Conservation (phyloP, 2,888 invertebrate genomes). For the Hirtodrosophila confusa region DNA sequence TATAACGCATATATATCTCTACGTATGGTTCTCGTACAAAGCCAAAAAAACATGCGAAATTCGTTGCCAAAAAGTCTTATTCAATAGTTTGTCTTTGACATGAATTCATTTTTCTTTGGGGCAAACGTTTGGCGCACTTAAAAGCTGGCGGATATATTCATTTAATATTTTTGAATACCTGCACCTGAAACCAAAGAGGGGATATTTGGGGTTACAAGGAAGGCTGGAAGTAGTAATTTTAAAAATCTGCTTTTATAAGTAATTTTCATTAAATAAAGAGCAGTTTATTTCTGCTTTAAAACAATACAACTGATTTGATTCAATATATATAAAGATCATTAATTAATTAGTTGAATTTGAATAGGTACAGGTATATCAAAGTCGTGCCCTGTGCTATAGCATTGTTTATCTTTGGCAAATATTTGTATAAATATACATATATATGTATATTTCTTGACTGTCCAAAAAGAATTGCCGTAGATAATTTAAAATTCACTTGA, state of each 20-base stretch:
- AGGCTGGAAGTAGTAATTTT: too few species aligned
- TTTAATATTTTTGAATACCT: conserved; percentile 55
- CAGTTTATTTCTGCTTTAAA: too few species aligned
- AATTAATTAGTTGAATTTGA: too few species aligned
- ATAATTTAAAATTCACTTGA: conserved; percentile 61
- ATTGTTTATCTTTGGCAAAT: conserved; percentile 17
- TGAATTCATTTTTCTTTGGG: conserved; percentile 75
- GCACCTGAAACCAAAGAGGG: background rate
- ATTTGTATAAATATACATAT: conserved; percentile 15
- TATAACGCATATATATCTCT: conserved; percentile 21
- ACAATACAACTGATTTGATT: too few species aligned
- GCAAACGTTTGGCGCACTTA: conserved; percentile 67
- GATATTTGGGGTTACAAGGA: background rate
- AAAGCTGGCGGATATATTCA: conserved; percentile 60
- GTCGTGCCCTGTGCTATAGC: conserved; percentile 2
- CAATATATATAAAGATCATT: too few species aligned
- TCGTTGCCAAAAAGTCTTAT: conserved; percentile 75
- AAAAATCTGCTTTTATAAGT: background rate
- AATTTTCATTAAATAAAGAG: too few species aligned
- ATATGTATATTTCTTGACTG: conserved; percentile 33
- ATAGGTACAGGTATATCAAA: conserved; percentile 24
- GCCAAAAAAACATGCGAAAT: conserved; percentile 47
- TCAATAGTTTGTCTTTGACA: conserved; percentile 79
- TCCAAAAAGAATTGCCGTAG: conserved; percentile 44
- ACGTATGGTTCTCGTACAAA: conserved; percentile 36